Percentiles rank a stretch among this genome's conserved stretches.
These are phyloP conservation scores for Acholoe squamosa DNA, from an alignment of 2,888 invertebrate species.

Conservation along the genomic window DNA sequence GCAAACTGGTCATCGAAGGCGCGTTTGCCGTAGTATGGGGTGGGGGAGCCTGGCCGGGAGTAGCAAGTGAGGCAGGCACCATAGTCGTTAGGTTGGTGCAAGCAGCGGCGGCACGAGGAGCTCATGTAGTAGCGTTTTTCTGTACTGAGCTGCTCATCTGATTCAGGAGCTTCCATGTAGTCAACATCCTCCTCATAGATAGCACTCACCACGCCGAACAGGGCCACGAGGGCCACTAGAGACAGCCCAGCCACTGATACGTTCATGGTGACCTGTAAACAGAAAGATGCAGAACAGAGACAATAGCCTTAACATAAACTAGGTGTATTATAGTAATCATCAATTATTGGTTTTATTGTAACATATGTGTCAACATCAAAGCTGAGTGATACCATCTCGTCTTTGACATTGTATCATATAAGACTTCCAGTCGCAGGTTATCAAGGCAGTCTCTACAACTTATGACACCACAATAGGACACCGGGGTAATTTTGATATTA, in stretches of 20 bases:
- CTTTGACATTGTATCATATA: no score
- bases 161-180: constrained; percentile 25
- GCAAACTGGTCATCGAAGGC: constrained; percentile 31
- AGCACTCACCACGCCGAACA: constrained; percentile 23
- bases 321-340: no score
- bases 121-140: constrained; percentile 54
- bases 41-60: constrained; percentile 32
- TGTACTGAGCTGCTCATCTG: constrained; percentile 6
- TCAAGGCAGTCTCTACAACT: no score
- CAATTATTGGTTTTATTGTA: no score
- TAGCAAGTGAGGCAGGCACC: constrained; percentile 57
- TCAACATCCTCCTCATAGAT: constrained; percentile 42
- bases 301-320: no score
- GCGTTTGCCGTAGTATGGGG: constrained; percentile 58
- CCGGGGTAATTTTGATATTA: no score
- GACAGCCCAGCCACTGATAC: not conserved
- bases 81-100: constrained; percentile 58
- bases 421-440: no score
- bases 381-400: no score
- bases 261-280: not conserved
- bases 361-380: no score
- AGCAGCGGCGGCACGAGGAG: constrained; percentile 59
- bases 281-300: no score
- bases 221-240: not conserved
- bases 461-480: no score